A percentile compares a stretch with the other conserved stretches of the same genome.
Conservation (phyloP, 2,888 invertebrate species). For the Desoria tigrina region DNA sequence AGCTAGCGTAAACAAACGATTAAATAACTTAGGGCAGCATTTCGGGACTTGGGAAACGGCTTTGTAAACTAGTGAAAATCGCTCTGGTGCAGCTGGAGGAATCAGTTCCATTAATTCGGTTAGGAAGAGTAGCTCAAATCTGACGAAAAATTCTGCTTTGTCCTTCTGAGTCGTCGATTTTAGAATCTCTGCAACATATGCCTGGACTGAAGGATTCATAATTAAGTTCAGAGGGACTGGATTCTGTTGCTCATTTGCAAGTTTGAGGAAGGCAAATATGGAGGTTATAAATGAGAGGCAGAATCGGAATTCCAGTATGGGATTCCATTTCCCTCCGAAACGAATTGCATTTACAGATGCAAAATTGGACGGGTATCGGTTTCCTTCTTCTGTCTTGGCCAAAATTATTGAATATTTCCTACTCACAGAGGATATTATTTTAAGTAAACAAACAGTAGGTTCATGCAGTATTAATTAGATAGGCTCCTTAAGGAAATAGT, state of each 20-base stretch:
- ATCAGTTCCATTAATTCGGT: constrained; percentile 17
- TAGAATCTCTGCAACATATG: background rate
- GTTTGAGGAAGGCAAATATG: background rate
- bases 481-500: no score
- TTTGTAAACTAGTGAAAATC: constrained; percentile 32
- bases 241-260: no score
- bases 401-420: constrained; percentile 33
- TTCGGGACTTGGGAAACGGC: constrained; percentile 26
- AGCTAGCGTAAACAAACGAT: constrained; percentile 19
- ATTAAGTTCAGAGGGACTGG: no score
- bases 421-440: no score
- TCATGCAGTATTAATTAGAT: background rate
- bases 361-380: constrained; percentile 35
- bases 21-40: constrained; percentile 19
- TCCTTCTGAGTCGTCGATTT: background rate
- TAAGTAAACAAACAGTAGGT: background rate
- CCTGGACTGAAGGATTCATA: background rate
- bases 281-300: constrained; percentile 26
- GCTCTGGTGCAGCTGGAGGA: constrained; percentile 6
- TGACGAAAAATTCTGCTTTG: constrained; percentile 24
- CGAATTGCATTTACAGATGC: constrained; percentile 17
- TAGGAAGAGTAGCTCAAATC: constrained; percentile 34
- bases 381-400: background rate
- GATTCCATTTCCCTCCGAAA: constrained; percentile 30
- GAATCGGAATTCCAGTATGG: constrained; percentile 25